Evolutionary conservation across 2,797 vertebrate species (phyloP).

Genomic region (Catamblyrhynchus diadema): DNA sequence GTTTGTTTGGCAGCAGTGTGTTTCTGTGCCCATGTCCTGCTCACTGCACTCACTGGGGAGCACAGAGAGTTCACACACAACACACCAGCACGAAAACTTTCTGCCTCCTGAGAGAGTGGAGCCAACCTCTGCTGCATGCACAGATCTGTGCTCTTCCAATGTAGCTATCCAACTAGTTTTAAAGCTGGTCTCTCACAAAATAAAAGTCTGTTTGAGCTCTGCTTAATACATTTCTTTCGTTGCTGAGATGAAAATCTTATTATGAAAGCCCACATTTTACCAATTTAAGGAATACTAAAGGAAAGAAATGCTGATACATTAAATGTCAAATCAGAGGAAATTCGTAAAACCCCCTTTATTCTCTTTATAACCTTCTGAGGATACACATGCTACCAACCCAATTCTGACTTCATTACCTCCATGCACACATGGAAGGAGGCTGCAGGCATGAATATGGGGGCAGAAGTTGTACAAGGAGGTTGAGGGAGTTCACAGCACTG

Average conservation of each 20-base stretch:
- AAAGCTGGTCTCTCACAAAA: background rate
- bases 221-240: background rate
- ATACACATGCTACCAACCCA: background rate
- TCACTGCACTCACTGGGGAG: fast-evolving
- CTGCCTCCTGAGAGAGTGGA: background rate
- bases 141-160: background rate
- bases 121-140: background rate
- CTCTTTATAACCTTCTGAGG: background rate
- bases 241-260: background rate
- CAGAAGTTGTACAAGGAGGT: background rate
- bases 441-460: background rate
- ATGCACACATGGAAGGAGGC: background rate
- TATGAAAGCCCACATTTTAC: background rate
- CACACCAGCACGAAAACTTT: fast-evolving
- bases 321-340: background rate
- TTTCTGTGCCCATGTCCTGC: background rate
- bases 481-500: background rate
- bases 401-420: background rate
- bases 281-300: background rate
- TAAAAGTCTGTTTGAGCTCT: background rate
- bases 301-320: background rate
- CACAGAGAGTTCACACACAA: background rate
- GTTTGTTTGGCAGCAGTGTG: fast-evolving
- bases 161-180: background rate
- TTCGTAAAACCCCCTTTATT: background rate